phyloP scores from a whole-genome alignment of 2,888 invertebrate genomes.

The Andricus quercusramuli region DNA sequence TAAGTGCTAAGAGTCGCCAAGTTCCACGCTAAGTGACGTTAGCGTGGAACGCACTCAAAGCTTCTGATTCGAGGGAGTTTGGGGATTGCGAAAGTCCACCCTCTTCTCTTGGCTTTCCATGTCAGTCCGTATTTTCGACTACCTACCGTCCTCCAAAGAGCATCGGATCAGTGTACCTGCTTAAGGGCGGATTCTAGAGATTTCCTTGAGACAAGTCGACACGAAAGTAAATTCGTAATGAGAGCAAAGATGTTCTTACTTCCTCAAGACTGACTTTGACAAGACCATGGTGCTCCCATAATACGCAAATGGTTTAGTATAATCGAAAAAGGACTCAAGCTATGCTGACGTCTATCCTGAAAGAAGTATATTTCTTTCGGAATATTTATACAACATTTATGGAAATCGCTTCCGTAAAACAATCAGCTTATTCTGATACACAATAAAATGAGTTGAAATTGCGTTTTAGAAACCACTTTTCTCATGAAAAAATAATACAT shows the following conservation, averaged over 20 bases:
- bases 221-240: constrained; percentile 40
- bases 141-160: constrained; percentile 35
- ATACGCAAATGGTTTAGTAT: neutral
- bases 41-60: constrained; percentile 39
- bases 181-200: constrained; percentile 36
- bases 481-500: no score
- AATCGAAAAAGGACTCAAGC: neutral
- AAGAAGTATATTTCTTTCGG: neutral
- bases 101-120: constrained; percentile 40
- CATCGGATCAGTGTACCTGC: constrained; percentile 41
- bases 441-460: neutral
- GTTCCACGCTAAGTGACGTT: constrained; percentile 38
- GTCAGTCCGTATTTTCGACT: constrained; percentile 40
- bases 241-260: constrained; percentile 37
- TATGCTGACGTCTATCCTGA: neutral
- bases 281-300: neutral
- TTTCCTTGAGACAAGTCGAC: constrained; percentile 38
- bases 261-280: constrained; percentile 31
- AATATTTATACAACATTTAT: neutral
- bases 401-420: neutral
- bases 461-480: neutral
- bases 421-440: neutral
- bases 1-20: constrained; percentile 36
- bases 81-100: constrained; percentile 40
- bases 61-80: constrained; percentile 40